Conservation (phyloP, 2,797 vertebrate species). For the Aselliscus stoliczkanus region DNA sequence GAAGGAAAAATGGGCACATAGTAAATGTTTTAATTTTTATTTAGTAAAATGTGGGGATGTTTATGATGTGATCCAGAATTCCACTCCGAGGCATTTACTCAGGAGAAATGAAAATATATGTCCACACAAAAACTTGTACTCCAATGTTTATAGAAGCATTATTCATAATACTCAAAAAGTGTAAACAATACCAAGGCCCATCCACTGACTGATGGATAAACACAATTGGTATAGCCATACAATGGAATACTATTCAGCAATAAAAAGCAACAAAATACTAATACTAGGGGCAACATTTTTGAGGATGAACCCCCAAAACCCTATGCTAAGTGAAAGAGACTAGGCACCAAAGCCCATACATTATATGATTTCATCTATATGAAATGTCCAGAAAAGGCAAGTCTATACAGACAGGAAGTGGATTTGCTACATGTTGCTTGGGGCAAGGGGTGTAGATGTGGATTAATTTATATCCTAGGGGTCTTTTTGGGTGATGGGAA, state of each 20-base stretch:
- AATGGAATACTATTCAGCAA: not conserved
- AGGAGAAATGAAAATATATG: not conserved
- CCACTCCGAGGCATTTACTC: not conserved
- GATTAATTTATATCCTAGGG: no score
- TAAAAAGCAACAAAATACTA: not conserved
- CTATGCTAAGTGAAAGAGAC: not conserved
- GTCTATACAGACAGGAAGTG: not conserved
- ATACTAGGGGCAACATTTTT: not conserved
- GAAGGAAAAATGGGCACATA: not conserved
- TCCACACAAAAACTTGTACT: not conserved
- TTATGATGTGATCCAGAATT: not conserved
- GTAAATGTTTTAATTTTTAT: not conserved
- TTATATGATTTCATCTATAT: not conserved
- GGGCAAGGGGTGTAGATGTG: no score
- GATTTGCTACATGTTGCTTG: not conserved
- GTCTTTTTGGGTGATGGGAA: not conserved
- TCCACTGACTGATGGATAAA: not conserved
- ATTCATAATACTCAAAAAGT: not conserved
- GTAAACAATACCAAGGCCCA: not conserved
- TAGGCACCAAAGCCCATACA: not conserved
- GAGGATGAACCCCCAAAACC: not conserved
- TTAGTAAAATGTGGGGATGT: not conserved
- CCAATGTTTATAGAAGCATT: not conserved
- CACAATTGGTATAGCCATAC: rapidly evolving
- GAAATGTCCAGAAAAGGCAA: not conserved